Conservation (phyloP, 2,888 invertebrate species). For the Scrobipalpa costella region DNA sequence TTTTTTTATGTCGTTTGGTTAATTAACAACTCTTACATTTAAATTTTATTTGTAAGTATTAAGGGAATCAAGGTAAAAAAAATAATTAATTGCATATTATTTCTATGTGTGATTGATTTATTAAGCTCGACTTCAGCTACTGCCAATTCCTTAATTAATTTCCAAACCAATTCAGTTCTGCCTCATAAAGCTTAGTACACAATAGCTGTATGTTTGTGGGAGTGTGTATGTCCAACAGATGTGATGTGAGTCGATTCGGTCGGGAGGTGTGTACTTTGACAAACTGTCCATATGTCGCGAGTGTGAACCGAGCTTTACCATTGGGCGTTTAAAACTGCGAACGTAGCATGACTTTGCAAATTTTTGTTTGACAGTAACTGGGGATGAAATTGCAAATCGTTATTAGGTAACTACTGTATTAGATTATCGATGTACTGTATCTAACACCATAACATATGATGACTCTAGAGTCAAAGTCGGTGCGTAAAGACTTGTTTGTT, state of each 20-base stretch:
- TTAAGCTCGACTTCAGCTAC: background rate
- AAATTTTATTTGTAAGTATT: too few species aligned
- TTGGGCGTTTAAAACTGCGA: slow-evolving; percentile 61
- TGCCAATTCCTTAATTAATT: slow-evolving; percentile 22
- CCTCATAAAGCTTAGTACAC: slow-evolving; percentile 48
- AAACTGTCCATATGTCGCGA: slow-evolving; percentile 66
- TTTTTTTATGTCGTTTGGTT: too few species aligned
- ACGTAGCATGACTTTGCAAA: slow-evolving; percentile 60
- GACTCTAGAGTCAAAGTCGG: background rate
- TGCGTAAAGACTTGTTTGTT: too few species aligned
- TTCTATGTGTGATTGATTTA: background rate
- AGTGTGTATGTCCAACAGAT: slow-evolving; percentile 71
- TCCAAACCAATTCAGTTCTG: slow-evolving; percentile 37
- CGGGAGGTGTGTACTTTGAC: slow-evolving; percentile 61
- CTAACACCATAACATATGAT: too few species aligned
- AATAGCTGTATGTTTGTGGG: slow-evolving; percentile 57
- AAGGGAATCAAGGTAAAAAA: too few species aligned
- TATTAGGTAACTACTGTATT: too few species aligned
- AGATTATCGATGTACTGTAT: background rate
- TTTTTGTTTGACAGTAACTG: background rate
- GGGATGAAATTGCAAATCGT: background rate
- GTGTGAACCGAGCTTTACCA: slow-evolving; percentile 48
- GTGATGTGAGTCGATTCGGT: slow-evolving; percentile 60
- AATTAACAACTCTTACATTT: too few species aligned
- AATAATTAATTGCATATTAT: too few species aligned